A percentile compares a stretch with the other conserved stretches of the same genome.
These are phyloP conservation scores for Jordanella pulchra DNA, from an alignment of 2,797 vertebrate genomes.

Conservation along the genomic window DNA sequence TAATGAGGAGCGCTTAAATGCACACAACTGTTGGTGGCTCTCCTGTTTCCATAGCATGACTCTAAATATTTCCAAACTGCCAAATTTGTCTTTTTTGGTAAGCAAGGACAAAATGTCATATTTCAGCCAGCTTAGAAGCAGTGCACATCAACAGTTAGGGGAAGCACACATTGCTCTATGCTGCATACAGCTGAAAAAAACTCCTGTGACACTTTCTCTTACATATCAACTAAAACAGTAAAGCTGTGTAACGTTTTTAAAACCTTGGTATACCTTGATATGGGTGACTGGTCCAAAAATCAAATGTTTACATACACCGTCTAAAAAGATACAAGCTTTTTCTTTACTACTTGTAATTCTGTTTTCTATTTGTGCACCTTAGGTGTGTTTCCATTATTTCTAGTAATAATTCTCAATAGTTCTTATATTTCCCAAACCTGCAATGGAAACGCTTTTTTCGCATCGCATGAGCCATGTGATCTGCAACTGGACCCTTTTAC, in stretches of 20 bases:
- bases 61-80: neutral
- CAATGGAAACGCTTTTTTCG: no score
- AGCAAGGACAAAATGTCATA: neutral
- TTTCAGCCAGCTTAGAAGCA: conserved; percentile 1
- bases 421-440: no score
- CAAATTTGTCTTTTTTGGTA: neutral
- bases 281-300: neutral
- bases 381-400: no score
- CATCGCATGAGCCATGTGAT: no score
- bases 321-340: neutral
- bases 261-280: neutral
- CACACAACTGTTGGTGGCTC: neutral
- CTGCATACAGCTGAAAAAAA: no score
- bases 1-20: no score
- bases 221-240: neutral
- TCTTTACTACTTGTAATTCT: no score
- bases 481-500: no score
- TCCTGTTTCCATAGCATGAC: neutral
- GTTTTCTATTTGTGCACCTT: no score
- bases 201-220: neutral
- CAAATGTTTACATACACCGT: neutral
- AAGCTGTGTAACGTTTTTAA: neutral
- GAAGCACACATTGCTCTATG: no score
- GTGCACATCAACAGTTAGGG: neutral
- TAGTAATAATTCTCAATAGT: no score